Conservation (phyloP, 2,797 vertebrate species). For the Cichlasoma orientale region DNA sequence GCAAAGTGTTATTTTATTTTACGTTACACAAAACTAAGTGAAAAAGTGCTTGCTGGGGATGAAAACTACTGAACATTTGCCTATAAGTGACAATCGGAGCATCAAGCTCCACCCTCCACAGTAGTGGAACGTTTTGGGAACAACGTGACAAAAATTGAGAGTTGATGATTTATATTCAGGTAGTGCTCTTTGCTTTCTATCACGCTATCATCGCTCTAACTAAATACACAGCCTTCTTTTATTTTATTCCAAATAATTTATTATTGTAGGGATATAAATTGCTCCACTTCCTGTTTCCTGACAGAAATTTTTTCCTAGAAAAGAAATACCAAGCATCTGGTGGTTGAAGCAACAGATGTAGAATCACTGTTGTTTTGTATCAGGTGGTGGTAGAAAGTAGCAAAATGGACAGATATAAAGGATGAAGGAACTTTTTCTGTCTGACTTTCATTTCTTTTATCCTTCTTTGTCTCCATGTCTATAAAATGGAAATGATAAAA, state of each 20-base stretch:
- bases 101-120: neutral
- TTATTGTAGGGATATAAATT: constrained; percentile 25
- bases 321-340: constrained; percentile 40
- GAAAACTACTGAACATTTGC: neutral
- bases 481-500: constrained; percentile 37
- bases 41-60: neutral
- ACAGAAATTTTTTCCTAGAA: constrained; percentile 4
- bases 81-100: neutral
- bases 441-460: constrained; percentile 19
- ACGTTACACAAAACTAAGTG: neutral
- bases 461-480: constrained; percentile 31
- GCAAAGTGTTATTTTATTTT: neutral
- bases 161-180: neutral
- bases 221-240: neutral
- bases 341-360: constrained; percentile 44
- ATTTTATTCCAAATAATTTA: constrained; percentile 29
- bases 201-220: neutral
- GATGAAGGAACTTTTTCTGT: constrained; percentile 16
- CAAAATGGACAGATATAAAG: constrained; percentile 25
- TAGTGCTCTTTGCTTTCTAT: neutral
- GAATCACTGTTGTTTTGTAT: constrained; percentile 37
- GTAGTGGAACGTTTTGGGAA: neutral
- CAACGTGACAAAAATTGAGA: neutral
- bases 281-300: constrained; percentile 40
- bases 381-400: constrained; percentile 26